Percentiles rank a stretch among this genome's conserved stretches.
phyloP scores from a whole-genome alignment of 2,888 invertebrate genomes.

The Myopa testacea region DNA sequence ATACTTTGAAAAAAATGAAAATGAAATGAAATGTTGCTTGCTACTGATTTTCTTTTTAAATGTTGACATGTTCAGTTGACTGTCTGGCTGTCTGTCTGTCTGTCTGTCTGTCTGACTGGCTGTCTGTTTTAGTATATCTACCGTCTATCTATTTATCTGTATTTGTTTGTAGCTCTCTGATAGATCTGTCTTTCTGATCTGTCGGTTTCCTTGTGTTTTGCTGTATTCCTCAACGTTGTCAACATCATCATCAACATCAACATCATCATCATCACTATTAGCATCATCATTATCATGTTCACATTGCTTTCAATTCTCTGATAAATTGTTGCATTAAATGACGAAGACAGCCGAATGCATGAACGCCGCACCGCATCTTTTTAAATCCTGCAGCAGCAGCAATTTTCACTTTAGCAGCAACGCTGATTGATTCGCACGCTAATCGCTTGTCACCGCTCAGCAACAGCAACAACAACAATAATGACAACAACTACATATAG shows the following conservation, averaged over 20 bases:
- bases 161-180: neutral
- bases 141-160: slow-evolving; percentile 3
- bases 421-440: slow-evolving; percentile 23
- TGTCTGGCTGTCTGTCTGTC: neutral
- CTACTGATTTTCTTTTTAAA: neutral
- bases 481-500: neutral
- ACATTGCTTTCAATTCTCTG: slow-evolving; percentile 23
- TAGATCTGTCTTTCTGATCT: neutral
- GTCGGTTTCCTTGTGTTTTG: neutral
- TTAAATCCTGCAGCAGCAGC: slow-evolving; percentile 36
- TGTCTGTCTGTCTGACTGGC: neutral
- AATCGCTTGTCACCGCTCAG: slow-evolving; percentile 32
- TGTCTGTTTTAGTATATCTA: neutral
- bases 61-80: neutral
- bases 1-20: too few relatives aligned
- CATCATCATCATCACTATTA: neutral
- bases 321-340: slow-evolving; percentile 40
- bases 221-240: neutral
- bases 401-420: slow-evolving; percentile 36
- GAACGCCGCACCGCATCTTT: slow-evolving; percentile 41
- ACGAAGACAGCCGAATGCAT: slow-evolving; percentile 44
- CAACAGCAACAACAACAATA: neutral
- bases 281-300: neutral
- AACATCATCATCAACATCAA: neutral
- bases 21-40: too few relatives aligned